Evolutionary conservation across 2,113 vertebrate genomes (phyloP).

Genomic region (Azemiops feae): DNA sequence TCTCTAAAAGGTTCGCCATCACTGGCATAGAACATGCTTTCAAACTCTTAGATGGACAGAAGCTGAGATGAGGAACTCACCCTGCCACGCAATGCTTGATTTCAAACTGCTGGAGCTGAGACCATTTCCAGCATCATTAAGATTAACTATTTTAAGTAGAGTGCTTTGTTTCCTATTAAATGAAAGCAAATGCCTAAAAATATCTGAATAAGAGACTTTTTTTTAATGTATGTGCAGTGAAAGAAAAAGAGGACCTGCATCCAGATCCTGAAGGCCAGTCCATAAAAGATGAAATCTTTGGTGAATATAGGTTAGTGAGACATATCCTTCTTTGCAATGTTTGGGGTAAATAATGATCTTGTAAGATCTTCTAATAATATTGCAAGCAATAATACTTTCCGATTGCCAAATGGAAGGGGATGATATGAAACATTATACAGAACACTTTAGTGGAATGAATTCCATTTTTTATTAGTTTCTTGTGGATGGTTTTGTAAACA

Average conservation of each 20-base stretch:
- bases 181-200: not conserved
- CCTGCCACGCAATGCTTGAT: not conserved
- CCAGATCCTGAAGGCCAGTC: conserved; percentile 92
- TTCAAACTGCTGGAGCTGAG: not conserved
- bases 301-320: conserved; percentile 91
- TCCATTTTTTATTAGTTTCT: conserved; percentile 25
- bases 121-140: not conserved
- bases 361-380: conserved; percentile 40
- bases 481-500: conserved; percentile 40
- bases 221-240: conserved; percentile 76
- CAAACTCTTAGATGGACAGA: not conserved
- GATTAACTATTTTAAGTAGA: not conserved
- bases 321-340: conserved; percentile 30
- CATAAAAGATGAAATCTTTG: conserved; percentile 95
- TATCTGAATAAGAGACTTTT: conserved; percentile 17
- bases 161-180: not conserved
- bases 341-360: conserved; percentile 32
- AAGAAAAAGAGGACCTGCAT: conserved; percentile 96
- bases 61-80: not conserved
- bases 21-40: not conserved
- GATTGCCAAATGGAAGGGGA: conserved; percentile 67
- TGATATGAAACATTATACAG: conserved; percentile 42
- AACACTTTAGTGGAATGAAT: conserved; percentile 41
- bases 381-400: conserved; percentile 40
- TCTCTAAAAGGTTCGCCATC: no score